A percentile compares a stretch with the other conserved stretches of the same genome.
These are phyloP conservation scores for Epizoanthus scotinus DNA, from an alignment of 92 coral and sea anemone genomes.

Conservation along the genomic window DNA sequence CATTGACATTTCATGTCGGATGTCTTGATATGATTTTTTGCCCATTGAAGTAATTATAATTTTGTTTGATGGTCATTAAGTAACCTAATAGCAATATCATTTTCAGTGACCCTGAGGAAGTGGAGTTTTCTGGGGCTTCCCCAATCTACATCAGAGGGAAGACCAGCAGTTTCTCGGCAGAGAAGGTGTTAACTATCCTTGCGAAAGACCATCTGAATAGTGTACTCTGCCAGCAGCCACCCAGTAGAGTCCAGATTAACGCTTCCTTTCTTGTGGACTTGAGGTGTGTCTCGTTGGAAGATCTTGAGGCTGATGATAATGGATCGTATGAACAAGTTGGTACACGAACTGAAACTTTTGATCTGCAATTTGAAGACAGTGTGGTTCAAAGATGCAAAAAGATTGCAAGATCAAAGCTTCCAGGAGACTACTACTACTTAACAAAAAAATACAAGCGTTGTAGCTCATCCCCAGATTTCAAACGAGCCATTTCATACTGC, in stretches of 20 bases:
- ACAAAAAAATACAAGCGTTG: conserved; percentile 17
- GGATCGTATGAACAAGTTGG: conserved; percentile 28
- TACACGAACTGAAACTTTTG: conserved; percentile 30
- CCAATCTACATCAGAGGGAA: conserved; percentile 50
- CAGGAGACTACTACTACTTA: conserved; percentile 16
- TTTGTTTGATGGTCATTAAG: no score
- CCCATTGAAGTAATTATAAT: no score
- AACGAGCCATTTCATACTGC: conserved; percentile 42
- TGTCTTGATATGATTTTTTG: no score
- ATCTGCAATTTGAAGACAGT: not conserved
- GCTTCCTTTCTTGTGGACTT: conserved; percentile 49
- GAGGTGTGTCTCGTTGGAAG: conserved; percentile 32
- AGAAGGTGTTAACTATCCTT: conserved; percentile 26
- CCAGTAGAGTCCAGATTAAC: conserved; percentile 50
- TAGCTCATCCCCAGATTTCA: conserved; percentile 44
- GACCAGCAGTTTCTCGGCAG: conserved; percentile 43
- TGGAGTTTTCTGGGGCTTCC: conserved; percentile 27
- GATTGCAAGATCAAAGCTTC: conserved; percentile 1
- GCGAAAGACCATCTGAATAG: conserved; percentile 32
- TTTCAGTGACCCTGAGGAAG: no score
- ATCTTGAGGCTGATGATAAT: conserved; percentile 50
- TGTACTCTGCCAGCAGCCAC: conserved; percentile 50
- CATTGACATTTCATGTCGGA: no score
- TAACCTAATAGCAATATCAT: no score
- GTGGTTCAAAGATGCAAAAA: not conserved